Evolutionary conservation across 2,113 vertebrate genomes (phyloP), one percentile per base, ranked within the genome.

Genomic region (Sander lucioperca): DNA sequence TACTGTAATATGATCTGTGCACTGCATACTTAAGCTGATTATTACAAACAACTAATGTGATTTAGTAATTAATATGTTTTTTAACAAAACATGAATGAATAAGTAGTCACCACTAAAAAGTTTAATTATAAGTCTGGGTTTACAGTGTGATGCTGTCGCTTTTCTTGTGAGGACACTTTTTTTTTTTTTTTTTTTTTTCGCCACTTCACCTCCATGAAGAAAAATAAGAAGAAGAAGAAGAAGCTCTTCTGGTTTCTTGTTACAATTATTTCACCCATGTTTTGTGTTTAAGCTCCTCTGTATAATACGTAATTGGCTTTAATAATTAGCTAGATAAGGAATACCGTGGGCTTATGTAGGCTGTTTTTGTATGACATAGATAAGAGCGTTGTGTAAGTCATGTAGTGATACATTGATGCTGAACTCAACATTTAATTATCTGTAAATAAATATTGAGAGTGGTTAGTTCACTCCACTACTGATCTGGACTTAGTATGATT

Each of bases 251-350:
- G 5, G 58, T 36, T 69, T 9, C 62, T 30, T 45, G 56, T 63
- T 76, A 14, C 10, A 39, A 2, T 14, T 58, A 54, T 53, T 58
- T n/a, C 15, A n/a, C 23, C 23, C 33, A 39, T 53, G 58, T n/a
- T 56, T 72, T 71, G 15, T 27, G 13, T 47, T 77, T 65, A 51
- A 58, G 74, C 79, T 67, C 36, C 48, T 56, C 63, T 39, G 65
- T 53, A 57, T 51, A 76, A 72, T 33, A n/a, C 72, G 33, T 70
- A 82, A 82, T 84, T 79, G 83, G 47, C 62, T 80, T 51, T 71
- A 80, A 51, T 84, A 77, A 88, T 86, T 79, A 86, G 33, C 39
- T 5, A 80, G 81, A 78, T 91, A 83, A 83, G 79, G 23, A 54
- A 6, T 12, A 69, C 50, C 3, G 50, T 27, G 54, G 47, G 64